These are phyloP conservation scores for Cephus pulcher DNA, from an alignment of 2,888 invertebrate genomes.

Conservation along the genomic window DNA sequence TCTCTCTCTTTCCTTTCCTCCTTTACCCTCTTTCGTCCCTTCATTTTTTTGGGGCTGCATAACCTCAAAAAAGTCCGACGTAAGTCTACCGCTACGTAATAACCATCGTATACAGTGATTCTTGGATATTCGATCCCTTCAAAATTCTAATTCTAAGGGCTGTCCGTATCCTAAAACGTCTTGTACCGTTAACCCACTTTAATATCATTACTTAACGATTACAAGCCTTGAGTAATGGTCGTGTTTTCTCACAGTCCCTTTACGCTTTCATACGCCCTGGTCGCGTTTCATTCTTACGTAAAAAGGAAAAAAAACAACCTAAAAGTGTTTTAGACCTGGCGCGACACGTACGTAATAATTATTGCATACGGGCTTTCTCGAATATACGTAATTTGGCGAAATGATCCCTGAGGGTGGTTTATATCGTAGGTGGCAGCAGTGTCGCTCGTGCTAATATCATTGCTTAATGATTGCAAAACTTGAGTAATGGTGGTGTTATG, in stretches of 20 bases:
- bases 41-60: not conserved
- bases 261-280: not conserved
- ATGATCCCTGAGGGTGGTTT: not conserved
- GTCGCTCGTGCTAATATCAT: conserved; percentile 16
- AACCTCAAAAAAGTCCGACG: not conserved
- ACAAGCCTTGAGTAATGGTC: not conserved
- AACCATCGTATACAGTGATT: not conserved
- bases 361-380: not conserved
- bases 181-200: not conserved
- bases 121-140: not conserved
- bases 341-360: not conserved
- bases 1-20: not conserved
- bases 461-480: conserved; percentile 32
- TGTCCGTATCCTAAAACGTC: not conserved
- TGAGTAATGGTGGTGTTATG: conserved; percentile 53
- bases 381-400: not conserved
- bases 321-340: not conserved
- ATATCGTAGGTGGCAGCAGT: not conserved
- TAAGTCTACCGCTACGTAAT: too few relatives aligned
- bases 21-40: not conserved
- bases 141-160: not conserved
- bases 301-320: not conserved
- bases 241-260: not conserved
- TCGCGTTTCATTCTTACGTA: not conserved
- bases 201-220: not conserved